Evolutionary conservation across 92 coral and sea anemone species (phyloP), one percentile per base, ranked within the genome.

Genomic region (Epizoanthus fatuus): DNA sequence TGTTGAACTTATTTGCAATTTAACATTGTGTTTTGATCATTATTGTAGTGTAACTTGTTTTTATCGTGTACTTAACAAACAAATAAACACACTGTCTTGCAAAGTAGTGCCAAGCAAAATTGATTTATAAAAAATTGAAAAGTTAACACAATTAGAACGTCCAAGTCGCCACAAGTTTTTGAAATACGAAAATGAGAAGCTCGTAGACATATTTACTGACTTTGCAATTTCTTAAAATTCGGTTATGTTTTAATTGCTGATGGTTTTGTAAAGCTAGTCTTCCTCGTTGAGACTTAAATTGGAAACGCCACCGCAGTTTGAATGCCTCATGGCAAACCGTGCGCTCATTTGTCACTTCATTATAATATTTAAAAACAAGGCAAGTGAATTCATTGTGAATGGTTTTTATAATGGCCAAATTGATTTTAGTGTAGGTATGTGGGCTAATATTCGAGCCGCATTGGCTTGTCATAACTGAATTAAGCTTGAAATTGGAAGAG

Each of bases 381-480:
- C 29, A 74, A 54, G 56, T 54, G 39, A 15, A 19, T 54, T 11
- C 13, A 40, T 40, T 40, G 56, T 44, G 32, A 4, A 15, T 13
- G 53, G 9, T 77, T 60, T 20, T 8, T 0, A 37, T 58, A 52
- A 35, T 58, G 42, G 38, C 42, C 37, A 40, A 3, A 9, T 22
- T 64, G 25, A 62, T 77, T 60, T 45, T 12, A 42, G 56, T 20
- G 52, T 38, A n/a, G 32, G 82, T 40, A 59, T 62, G 82, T 77
- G 82, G 82, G 53, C 17, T 3, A 77, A 40, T 38, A 19, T 3
- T 16, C 39, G 58, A 38, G 3, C 42, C 71, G 56, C 13, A 60
- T 77, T 77, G 82, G 82, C 19, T 44, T 17, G 42, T 4, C 4
- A 38, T 44, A 77, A 77, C 38, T 56, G 58, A 37, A 77, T 40